These are phyloP conservation scores for Coleophora deauratella DNA, from an alignment of 2,888 invertebrate species.

Conservation along the genomic window DNA sequence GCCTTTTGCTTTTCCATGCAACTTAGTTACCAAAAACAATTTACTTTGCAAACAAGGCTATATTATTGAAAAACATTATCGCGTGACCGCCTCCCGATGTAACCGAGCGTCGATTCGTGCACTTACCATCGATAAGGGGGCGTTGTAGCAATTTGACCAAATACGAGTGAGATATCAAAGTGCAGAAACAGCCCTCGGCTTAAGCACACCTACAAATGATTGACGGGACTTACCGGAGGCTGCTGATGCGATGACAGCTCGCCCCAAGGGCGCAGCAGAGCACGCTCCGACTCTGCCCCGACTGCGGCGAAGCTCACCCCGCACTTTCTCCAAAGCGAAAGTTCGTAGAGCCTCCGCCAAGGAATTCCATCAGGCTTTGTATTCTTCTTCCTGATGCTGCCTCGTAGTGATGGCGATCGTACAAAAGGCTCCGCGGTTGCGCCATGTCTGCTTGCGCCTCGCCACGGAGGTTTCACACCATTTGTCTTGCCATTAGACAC, in stretches of 20 bases:
- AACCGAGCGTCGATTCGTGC: slow-evolving; percentile 34
- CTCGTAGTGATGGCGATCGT: slow-evolving; percentile 54
- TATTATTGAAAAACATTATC: slow-evolving; percentile 21
- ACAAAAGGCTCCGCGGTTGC: slow-evolving; percentile 47
- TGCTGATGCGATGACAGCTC: slow-evolving; percentile 47
- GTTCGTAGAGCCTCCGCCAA: slow-evolving; percentile 72
- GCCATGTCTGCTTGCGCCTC: slow-evolving; percentile 51
- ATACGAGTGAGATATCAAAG: slow-evolving; percentile 49
- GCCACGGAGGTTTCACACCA: slow-evolving; percentile 63
- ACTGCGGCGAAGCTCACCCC: slow-evolving; percentile 60
- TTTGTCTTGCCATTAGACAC: slow-evolving; percentile 44
- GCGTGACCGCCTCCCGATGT: slow-evolving; percentile 31
- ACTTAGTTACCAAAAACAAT: slow-evolving; percentile 15
- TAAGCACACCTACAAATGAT: slow-evolving; percentile 18
- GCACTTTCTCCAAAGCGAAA: slow-evolving; percentile 71
- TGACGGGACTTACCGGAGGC: slow-evolving; percentile 54
- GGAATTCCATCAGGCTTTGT: slow-evolving; percentile 55
- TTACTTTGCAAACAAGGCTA: slow-evolving; percentile 21
- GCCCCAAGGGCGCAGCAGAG: slow-evolving; percentile 53
- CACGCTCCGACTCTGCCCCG: slow-evolving; percentile 57
- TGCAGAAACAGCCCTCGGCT: slow-evolving; percentile 37
- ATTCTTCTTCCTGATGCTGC: slow-evolving; percentile 57
- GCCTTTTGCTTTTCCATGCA: too few relatives aligned
- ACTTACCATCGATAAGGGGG: slow-evolving; percentile 26
- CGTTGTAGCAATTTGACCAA: slow-evolving; percentile 44